Evolutionary conservation across 2,797 vertebrate genomes (phyloP), one percentile per base, ranked within the genome.

Genomic region (Oreochromis mossambicus): DNA sequence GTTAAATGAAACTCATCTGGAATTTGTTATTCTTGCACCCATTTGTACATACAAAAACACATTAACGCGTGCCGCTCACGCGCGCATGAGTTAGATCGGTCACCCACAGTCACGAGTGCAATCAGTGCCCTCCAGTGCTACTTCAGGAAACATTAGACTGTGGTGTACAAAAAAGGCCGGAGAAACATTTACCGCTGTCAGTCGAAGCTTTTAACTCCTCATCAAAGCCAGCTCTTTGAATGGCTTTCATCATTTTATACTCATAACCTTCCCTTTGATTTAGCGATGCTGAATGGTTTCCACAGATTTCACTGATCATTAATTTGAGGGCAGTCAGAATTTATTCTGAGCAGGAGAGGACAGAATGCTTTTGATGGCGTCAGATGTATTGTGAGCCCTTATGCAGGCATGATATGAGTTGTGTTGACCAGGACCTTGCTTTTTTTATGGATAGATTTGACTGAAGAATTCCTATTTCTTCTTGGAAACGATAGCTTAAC

Each of bases 391-490:
- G 78, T 54, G 73, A 83, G 80, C 43, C 21, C n/a, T 79, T 58
- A 66, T 81, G 78, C 14, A 63, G 63, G 48, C 85, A 79, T 61
- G 76, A 83, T 80, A 68, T 68, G 83, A 87, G 46, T 83, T 81
- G 19, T 51, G 78, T 21, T 86, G 82, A 87, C 87, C 81, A 61
- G 73, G 48, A 54, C 41, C 68, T 83, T 81, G 84, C 52, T 85
- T 86, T 80, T 61, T 61, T 50, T 86, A 34, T 46, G 75, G 84
- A 88, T 89, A 87, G 24, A 73, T 85, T 88, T 89, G 83, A 86
- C 78, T 86, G 82, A 83, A 83, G 80, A 91, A 88, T 82, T 55
- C 58, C 73, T 89, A 90, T 88, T 78, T 88, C 83, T 87, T 85
- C 61, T 61, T 79, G 82, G 41, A 81, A 89, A 61, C 11, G 5